Evolutionary conservation across 64 coral and sea anemone genomes (phyloP).

Genomic region (Stichodactyla helianthus): DNA sequence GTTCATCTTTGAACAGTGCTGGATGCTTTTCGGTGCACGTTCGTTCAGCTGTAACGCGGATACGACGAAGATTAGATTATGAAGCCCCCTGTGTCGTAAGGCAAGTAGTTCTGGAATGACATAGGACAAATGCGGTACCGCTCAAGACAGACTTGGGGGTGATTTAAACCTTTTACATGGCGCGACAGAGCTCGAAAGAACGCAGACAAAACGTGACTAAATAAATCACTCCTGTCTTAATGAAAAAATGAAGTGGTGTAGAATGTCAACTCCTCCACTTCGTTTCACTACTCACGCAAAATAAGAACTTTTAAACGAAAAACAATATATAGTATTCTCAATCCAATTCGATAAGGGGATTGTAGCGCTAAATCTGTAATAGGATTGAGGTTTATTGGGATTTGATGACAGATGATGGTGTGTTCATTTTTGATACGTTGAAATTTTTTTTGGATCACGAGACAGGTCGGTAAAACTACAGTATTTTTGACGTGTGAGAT

Average conservation of each 20-base stretch:
- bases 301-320: neutral
- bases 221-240: neutral
- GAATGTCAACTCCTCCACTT: neutral
- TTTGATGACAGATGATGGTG: no score
- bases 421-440: no score
- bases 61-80: neutral
- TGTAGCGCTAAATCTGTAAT: no score
- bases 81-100: neutral
- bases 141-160: conserved; percentile 21
- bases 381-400: no score
- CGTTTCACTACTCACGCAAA: neutral
- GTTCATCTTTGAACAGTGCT: neutral
- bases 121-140: neutral
- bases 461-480: no score
- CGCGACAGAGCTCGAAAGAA: neutral
- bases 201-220: neutral
- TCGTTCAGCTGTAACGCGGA: neutral
- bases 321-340: neutral
- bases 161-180: conserved; percentile 16
- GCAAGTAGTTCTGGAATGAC: conserved; percentile 23
- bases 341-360: no score
- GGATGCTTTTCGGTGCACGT: neutral
- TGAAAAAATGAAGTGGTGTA: neutral
- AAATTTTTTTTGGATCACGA: no score
- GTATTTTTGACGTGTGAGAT: no score